Base-by-base conservation (phyloP, 2,113 vertebrate genomes). In the Microcebus ravelobensis region DNA sequence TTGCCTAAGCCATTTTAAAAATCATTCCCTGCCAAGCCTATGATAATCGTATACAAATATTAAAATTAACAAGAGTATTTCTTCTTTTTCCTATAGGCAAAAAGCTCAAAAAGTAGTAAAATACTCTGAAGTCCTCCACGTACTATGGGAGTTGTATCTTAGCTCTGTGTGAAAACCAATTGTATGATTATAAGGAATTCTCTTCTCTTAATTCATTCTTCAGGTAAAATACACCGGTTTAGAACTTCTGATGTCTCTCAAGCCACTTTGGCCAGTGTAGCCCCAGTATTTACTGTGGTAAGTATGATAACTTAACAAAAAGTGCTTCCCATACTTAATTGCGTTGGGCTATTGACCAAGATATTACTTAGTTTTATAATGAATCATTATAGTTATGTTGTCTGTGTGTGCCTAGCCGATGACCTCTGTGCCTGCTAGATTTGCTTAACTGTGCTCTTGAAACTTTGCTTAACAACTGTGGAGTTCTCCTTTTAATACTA, bases 201-300 rank as follows among this genome's bases (percentile, higher is more conserved):
- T 94, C 52, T 70, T 80, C 48, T 94, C 52, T 76, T 67, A 2
- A 48, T 93, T 91, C 52, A 8, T 88, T 71, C 63, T 83, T 86
- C 97, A 99, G 99, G 97, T 91, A 68, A 96, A 45, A 71, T 95
- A 1, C 79, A 92, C 71, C 99, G 97, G 0, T 95, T 61, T 61
- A 98, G 92, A 97, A 95, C 98, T 5, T 97, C 99, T 5, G 99
- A 99, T 10, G 94, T 97, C 5, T 98, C 99, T 34, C 99, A 99
- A 67, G 98, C 99, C 93, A 98, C 99, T 0, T 90, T 99, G 29
- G 99, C 99, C 68, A 99, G 99, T 29, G 99, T 99, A 34, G 98
- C 99, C 20, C 99, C 99, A 0, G 97, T 99, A 10, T 99, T 99
- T 97, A 98, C 99, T 0, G 99, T 99, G 99, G 99, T 99, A 92